Percentiles rank a stretch among this genome's conserved stretches.
Evolutionary conservation across 2,888 invertebrate genomes (phyloP).

Genomic region (Aquatica leii): DNA sequence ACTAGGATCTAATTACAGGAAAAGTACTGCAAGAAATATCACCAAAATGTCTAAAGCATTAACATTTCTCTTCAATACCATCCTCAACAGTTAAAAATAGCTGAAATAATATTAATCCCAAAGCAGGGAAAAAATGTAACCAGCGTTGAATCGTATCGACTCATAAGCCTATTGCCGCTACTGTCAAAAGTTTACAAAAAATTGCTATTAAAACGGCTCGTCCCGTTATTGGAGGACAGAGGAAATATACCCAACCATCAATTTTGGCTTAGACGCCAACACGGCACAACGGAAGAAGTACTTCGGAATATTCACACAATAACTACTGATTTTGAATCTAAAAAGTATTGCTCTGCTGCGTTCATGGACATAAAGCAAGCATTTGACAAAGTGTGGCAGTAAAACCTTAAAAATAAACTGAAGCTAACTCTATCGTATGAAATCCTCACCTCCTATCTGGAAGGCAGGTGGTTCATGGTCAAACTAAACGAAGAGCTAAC

Average conservation of each 20-base stretch:
- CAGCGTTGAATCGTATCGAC: too few relatives aligned
- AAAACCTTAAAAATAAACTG: not conserved
- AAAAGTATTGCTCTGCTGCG: not conserved
- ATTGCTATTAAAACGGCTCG: not conserved
- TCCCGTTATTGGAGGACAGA: not conserved
- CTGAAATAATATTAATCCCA: too few relatives aligned
- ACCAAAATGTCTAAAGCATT: too few relatives aligned
- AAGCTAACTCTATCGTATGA: not conserved
- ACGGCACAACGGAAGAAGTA: not conserved
- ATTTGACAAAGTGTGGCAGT: not conserved
- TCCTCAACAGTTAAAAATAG: too few relatives aligned
- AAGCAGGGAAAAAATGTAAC: too few relatives aligned
- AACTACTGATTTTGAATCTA: too few relatives aligned
- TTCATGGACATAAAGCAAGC: not conserved
- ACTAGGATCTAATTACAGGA: too few relatives aligned
- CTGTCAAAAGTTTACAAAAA: not conserved
- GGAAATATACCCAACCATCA: not conserved
- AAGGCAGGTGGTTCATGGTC: not conserved
- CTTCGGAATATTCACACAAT: not conserved
- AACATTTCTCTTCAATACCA: too few relatives aligned
- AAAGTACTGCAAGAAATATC: too few relatives aligned
- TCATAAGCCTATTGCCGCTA: not conserved
- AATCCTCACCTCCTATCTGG: not conserved
- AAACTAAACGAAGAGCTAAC: not conserved
- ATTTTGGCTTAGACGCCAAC: not conserved